Percentiles rank a stretch among this genome's conserved stretches.
phyloP scores from a whole-genome alignment of 2,113 vertebrate genomes.

The Leiothrix lutea region DNA sequence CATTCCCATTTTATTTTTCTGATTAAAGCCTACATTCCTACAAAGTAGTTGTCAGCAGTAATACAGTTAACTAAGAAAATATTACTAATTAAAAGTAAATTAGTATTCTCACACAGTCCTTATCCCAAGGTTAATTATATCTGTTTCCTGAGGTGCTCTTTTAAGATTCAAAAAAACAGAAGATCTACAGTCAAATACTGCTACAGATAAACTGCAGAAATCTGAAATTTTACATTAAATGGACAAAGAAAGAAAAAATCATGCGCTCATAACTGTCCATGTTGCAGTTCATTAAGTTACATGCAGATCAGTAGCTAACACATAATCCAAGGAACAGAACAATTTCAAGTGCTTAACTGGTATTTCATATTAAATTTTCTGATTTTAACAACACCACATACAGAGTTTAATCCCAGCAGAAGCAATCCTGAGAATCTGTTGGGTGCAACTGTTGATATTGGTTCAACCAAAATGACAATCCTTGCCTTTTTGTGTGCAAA shows the following conservation, averaged over 20 bases:
- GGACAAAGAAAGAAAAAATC: background rate
- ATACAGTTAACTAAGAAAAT: background rate
- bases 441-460: accelerated
- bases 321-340: background rate
- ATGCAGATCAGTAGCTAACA: background rate
- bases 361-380: background rate
- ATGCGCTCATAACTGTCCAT: background rate
- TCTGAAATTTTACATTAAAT: background rate
- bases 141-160: background rate
- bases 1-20: background rate
- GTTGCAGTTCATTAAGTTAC: background rate
- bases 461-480: background rate
- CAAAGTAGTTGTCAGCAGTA: background rate
- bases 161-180: background rate
- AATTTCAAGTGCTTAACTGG: background rate
- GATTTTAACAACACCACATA: background rate
- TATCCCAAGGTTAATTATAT: background rate
- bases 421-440: background rate
- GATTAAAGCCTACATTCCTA: background rate
- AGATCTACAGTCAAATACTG: background rate
- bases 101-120: background rate
- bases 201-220: background rate
- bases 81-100: background rate
- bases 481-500: background rate
- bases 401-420: background rate